Evolutionary conservation across 1,140 invertebrate genomes (phyloP).

Genomic region (Coboldia fuscipes): DNA sequence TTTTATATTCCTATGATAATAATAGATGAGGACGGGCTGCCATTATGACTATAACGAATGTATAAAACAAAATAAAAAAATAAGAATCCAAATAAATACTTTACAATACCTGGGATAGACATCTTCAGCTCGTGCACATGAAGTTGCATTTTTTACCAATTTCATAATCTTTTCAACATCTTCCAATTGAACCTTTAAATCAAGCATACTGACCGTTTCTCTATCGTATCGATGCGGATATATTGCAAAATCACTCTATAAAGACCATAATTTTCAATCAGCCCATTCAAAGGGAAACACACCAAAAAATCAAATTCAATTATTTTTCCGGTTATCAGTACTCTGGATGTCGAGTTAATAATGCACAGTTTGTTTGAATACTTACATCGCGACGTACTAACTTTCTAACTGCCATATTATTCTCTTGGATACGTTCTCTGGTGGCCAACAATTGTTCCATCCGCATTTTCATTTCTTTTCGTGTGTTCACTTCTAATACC

Average conservation of each 20-base stretch:
- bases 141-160: slow-evolving; percentile 14
- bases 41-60: no score
- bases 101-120: slow-evolving; percentile 11
- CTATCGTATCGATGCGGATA: slow-evolving; percentile 5
- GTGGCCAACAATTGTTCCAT: not conserved
- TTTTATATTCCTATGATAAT: not conserved
- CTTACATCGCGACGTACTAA: slow-evolving; percentile 1
- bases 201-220: slow-evolving; percentile 15
- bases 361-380: not conserved
- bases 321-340: not conserved
- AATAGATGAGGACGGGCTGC: no score
- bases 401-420: not conserved
- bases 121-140: slow-evolving; percentile 14
- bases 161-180: slow-evolving; percentile 14
- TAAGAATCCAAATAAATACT: no score
- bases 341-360: not conserved
- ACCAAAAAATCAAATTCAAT: not conserved
- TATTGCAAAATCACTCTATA: slow-evolving; percentile 1
- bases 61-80: no score
- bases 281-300: no score
- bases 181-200: slow-evolving; percentile 12
- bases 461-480: not conserved
- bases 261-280: no score
- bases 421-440: not conserved
- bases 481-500: not conserved